These are phyloP conservation scores for Ursus arctos DNA, from an alignment of 2,113 vertebrate genomes.

Conservation along the genomic window DNA sequence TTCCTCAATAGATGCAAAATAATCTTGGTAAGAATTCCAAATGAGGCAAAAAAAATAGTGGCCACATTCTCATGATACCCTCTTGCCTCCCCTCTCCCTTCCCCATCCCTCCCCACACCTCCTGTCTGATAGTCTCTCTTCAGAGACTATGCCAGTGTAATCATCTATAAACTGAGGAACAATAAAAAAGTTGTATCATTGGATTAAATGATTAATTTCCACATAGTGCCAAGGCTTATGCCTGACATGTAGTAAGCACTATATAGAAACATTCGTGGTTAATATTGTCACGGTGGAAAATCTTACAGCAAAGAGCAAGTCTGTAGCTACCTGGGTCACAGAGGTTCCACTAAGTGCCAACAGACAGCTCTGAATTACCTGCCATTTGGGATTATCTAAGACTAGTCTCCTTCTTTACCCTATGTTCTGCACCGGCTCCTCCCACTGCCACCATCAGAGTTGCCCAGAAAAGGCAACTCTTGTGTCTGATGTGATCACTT, in stretches of 20 bases:
- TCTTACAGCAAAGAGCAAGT: background rate
- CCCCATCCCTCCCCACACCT: background rate
- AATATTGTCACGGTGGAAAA: background rate
- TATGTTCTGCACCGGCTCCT: background rate
- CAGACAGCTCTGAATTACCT: background rate
- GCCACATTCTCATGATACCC: background rate
- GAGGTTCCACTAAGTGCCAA: background rate
- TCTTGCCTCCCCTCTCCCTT: background rate
- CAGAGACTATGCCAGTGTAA: background rate
- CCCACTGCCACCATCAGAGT: background rate
- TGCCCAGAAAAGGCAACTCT: background rate
- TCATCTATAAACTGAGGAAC: background rate
- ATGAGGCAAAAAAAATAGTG: background rate
- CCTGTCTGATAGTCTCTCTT: background rate
- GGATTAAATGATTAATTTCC: background rate
- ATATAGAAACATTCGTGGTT: background rate
- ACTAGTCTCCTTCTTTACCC: background rate
- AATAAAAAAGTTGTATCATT: background rate
- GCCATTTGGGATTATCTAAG: background rate
- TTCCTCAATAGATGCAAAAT: background rate
- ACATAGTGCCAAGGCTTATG: background rate
- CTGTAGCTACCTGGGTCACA: background rate
- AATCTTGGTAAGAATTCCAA: slow-evolving; percentile 33
- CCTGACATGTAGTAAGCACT: background rate
- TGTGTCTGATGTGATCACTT: background rate